phyloP scores from a whole-genome alignment of 2,797 vertebrate species.

The Tenualosa thibaudeaui region DNA sequence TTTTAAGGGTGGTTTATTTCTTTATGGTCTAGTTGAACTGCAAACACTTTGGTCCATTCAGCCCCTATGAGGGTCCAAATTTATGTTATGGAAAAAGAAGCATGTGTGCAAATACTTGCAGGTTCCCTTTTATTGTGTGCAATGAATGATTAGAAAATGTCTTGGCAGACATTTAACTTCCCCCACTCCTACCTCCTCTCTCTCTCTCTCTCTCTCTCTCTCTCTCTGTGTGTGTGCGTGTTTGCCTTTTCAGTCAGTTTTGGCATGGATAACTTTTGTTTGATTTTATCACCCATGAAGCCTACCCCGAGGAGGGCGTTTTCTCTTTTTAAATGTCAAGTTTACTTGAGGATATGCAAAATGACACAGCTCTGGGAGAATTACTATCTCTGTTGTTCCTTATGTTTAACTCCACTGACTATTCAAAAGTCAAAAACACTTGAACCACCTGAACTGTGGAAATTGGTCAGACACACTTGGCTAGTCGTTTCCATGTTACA shows the following conservation, averaged over 20 bases:
- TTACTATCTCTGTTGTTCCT: not conserved
- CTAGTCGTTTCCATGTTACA: not conserved
- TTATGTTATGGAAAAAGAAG: conserved; percentile 10
- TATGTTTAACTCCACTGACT: not conserved
- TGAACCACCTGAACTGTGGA: no score
- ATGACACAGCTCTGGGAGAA: not conserved
- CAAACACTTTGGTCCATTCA: conserved; percentile 15
- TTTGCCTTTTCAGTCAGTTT: conserved; percentile 36
- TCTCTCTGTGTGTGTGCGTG: conserved; percentile 29
- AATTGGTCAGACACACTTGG: not conserved
- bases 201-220: not conserved
- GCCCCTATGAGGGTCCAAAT: not conserved
- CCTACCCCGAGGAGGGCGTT: not conserved
- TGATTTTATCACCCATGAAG: conserved; percentile 68
- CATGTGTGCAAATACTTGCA: conserved; percentile 6
- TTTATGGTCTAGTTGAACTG: not conserved
- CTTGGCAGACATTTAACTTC: conserved; percentile 10
- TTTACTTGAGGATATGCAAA: conserved; percentile 14
- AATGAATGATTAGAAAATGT: not conserved
- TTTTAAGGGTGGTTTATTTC: conserved; percentile 17
- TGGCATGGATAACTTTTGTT: conserved; percentile 25
- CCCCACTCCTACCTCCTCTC: not conserved
- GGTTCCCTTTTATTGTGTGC: conserved; percentile 5
- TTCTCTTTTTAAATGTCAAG: conserved; percentile 63
- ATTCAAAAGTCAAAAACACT: not conserved